Evolutionary conservation across 2,797 vertebrate species (phyloP).

Genomic region (Nannoperca obscura): DNA sequence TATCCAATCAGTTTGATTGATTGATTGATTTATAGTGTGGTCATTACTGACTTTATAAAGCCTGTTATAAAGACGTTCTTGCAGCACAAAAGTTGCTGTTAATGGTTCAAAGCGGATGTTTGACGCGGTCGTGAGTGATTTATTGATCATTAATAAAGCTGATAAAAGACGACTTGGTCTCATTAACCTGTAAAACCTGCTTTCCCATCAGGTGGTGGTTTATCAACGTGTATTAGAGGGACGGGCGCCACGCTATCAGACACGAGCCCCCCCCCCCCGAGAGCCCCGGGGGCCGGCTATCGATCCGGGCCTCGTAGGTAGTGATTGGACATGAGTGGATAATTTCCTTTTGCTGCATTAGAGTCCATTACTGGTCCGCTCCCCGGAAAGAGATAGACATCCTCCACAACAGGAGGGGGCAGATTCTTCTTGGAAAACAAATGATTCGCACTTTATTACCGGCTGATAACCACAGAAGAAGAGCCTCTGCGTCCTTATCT

Average conservation of each 20-base stretch:
- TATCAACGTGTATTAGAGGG: background rate
- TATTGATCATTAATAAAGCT: background rate
- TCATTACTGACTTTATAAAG: no score
- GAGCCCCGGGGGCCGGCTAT: slow-evolving; percentile 74
- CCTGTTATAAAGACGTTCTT: no score
- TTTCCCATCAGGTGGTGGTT: background rate
- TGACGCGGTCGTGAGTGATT: background rate
- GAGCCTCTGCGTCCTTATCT: no score
- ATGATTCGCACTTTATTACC: slow-evolving; percentile 8
- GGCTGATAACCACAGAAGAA: no score
- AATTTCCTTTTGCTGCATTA: slow-evolving; percentile 84
- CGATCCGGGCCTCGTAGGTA: slow-evolving; percentile 78
- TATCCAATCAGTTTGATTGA: no score
- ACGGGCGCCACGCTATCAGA: background rate
- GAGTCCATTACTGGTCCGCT: slow-evolving; percentile 80
- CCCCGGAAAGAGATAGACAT: slow-evolving; percentile 78
- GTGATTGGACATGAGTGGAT: slow-evolving; percentile 82
- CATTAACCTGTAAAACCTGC: background rate
- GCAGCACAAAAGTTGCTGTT: background rate
- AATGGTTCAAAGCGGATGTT: background rate
- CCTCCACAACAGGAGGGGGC: slow-evolving; percentile 37
- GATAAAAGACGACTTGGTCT: background rate
- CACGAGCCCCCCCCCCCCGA: background rate
- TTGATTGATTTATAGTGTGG: no score
- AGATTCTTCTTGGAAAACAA: slow-evolving; percentile 70